Evolutionary conservation across 2,888 invertebrate species (phyloP).

Genomic region (Hypolimnas misippus): DNA sequence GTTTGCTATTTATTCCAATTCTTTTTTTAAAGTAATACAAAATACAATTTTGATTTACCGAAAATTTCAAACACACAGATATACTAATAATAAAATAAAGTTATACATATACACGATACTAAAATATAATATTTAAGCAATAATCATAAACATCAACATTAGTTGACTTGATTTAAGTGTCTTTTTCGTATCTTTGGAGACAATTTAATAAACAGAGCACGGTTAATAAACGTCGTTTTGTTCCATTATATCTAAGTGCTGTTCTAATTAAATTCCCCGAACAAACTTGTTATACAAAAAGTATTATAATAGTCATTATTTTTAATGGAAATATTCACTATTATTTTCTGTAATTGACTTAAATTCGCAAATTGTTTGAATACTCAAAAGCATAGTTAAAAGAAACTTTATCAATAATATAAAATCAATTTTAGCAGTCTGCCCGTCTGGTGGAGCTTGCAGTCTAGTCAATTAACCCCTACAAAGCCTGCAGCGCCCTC

Average conservation of each 20-base stretch:
- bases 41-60: no score
- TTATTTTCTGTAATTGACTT: not conserved
- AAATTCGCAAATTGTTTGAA: not conserved
- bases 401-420: not conserved
- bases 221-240: not conserved
- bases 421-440: not conserved
- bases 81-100: no score
- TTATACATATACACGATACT: no score
- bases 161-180: not conserved
- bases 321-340: not conserved
- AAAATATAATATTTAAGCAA: no score
- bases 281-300: not conserved
- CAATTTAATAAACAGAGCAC: not conserved
- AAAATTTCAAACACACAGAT: no score
- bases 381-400: not conserved
- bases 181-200: not conserved
- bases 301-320: not conserved
- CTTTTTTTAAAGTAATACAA: no score
- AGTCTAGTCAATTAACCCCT: not conserved
- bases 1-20: no score
- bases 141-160: not conserved
- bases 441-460: no score
- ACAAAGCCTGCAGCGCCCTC: not conserved
- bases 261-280: not conserved
- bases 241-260: conserved; percentile 6